A percentile compares a stretch with the other conserved stretches of the same genome.
Conservation (phyloP, 2,888 invertebrate species). For the Hirudinaria manillensis region DNA sequence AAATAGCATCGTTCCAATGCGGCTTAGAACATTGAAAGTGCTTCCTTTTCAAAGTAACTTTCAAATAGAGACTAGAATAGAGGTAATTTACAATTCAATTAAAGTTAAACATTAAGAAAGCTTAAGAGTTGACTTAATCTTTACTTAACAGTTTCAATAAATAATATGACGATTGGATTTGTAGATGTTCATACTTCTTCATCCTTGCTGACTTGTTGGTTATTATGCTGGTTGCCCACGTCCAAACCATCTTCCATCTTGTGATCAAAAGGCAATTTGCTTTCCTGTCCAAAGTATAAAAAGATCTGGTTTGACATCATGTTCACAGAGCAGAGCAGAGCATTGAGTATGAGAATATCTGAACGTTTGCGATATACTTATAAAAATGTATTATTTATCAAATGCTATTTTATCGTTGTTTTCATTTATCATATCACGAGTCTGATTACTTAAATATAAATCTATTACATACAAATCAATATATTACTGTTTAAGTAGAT, state of each 20-base stretch:
- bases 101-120: too few species aligned
- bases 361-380: too few species aligned
- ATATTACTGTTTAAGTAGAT: not conserved
- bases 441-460: conserved; percentile 2
- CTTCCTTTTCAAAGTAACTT: not conserved
- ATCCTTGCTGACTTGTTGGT: conserved; percentile 10
- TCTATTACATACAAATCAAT: not conserved
- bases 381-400: too few species aligned
- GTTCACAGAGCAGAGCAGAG: too few species aligned
- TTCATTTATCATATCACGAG: too few species aligned
- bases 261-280: conserved; percentile 24
- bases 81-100: too few species aligned
- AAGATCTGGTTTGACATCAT: not conserved
- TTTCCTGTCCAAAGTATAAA: conserved; percentile 5
- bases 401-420: too few species aligned
- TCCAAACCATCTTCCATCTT: conserved; percentile 30
- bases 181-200: conserved; percentile 12
- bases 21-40: not conserved
- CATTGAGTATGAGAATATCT: too few species aligned
- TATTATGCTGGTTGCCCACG: conserved; percentile 6
- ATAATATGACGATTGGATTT: not conserved
- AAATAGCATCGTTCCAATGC: not conserved
- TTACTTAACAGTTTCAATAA: too few species aligned
- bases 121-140: too few species aligned
- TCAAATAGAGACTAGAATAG: too few species aligned